Percentiles rank a stretch among this genome's conserved stretches.
Conservation (phyloP, 2,797 vertebrate species). For the Passerculus sandwichensis region DNA sequence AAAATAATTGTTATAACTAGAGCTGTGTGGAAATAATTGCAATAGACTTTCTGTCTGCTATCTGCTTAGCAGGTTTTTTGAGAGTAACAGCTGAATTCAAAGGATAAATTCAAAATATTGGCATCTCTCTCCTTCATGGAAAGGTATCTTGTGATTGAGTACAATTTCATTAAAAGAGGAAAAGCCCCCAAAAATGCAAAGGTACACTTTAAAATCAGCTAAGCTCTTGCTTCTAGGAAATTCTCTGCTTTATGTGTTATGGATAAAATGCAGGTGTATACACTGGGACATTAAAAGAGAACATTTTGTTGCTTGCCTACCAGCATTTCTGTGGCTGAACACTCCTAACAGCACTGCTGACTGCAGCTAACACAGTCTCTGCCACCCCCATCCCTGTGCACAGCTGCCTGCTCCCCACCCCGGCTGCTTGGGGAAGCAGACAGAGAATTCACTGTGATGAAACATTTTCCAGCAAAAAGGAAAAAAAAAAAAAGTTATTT, state of each 20-base stretch:
- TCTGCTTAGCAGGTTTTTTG: not conserved
- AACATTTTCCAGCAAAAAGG: conserved; percentile 18
- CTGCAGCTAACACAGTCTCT: not conserved
- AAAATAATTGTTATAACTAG: not conserved
- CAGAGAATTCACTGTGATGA: not conserved
- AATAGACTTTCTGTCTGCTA: not conserved
- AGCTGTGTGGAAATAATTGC: not conserved
- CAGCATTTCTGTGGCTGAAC: not conserved
- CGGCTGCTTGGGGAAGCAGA: not conserved
- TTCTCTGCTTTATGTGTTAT: not conserved
- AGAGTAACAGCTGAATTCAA: not conserved
- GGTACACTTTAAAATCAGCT: not conserved
- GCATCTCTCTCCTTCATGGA: not conserved
- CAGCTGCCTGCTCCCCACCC: conserved; percentile 11
- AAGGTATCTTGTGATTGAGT: not conserved
- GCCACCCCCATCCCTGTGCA: not conserved
- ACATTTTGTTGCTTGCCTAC: not conserved
- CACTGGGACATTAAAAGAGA: not conserved
- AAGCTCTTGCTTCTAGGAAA: not conserved
- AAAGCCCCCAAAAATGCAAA: not conserved
- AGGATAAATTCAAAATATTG: not conserved
- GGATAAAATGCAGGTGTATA: not conserved
- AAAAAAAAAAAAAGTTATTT: not conserved
- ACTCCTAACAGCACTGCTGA: not conserved
- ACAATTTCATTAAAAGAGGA: not conserved